Evolutionary conservation across 2,888 invertebrate species (phyloP), one percentile per base, ranked within the genome.

Genomic region (Microdon myrmicae): DNA sequence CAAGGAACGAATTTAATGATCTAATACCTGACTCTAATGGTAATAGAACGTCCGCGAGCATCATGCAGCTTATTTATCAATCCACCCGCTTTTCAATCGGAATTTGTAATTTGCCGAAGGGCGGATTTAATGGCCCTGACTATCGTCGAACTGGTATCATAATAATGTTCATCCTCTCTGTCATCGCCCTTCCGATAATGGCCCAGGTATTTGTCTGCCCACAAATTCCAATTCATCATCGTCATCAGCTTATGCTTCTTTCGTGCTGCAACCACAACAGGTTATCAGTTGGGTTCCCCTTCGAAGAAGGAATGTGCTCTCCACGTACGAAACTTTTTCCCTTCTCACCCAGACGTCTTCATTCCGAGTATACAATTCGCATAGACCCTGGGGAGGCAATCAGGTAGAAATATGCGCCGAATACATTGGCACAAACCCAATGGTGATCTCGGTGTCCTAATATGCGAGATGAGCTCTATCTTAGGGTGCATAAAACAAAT

Each of bases 261-360:
- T 29, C 14, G 23, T 47, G 9, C 17, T 34, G 32, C 51, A n/a
- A n/a, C n/a, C 34, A 51, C 51, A 64, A 58, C 58, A 51, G 64
- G 64, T 58, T 58, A 53, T 64, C 64, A 64, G 56, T 64, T 58
- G 64, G 58, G 58, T 43, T 64, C n/a, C n/a, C n/a, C n/a, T n/a
- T n/a, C n/a, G n/a, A n/a, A n/a, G n/a, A n/a, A n/a, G n/a, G n/a
- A n/a, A n/a, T n/a, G n/a, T n/a, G n/a, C n/a, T n/a, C n/a, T n/a
- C n/a, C n/a, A n/a, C n/a, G n/a, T n/a, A n/a, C n/a, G n/a, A n/a
- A n/a, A n/a, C n/a, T n/a, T n/a, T n/a, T n/a, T 16, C 6, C 9
- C 16, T 12, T 35, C 28, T 3, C 10, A 2, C 26, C 7, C 22
- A 9, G 16, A 9, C 32, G 10, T 4, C 7, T 4, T 19, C 8